These are phyloP conservation scores for Sebastes flavidus DNA, from an alignment of 2,797 vertebrate genomes.

Conservation along the genomic window DNA sequence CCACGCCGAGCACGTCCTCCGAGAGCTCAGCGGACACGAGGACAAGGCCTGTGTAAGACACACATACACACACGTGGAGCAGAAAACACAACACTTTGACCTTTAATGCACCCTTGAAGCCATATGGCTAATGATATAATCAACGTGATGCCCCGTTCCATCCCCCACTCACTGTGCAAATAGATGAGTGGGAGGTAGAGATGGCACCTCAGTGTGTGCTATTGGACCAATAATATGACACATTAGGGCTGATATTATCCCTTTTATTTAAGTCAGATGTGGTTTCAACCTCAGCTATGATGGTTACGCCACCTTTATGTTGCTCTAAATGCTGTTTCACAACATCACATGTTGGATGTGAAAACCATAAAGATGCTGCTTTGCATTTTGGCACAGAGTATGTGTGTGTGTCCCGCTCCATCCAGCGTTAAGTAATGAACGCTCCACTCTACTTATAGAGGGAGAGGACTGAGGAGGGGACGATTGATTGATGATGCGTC, in stretches of 20 bases:
- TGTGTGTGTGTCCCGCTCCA: not conserved
- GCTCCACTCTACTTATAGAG: not conserved
- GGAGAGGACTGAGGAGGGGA: not conserved
- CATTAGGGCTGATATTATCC: not conserved
- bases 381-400: not conserved
- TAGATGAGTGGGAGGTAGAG: not conserved
- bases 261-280: not conserved
- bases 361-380: not conserved
- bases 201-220: not conserved
- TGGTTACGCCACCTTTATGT: not conserved
- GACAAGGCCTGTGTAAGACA: slow-evolving; percentile 88
- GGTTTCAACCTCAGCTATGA: not conserved
- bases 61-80: slow-evolving; percentile 10
- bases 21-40: slow-evolving; percentile 87
- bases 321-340: not conserved
- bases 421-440: not conserved
- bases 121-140: slow-evolving; percentile 16
- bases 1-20: slow-evolving; percentile 90
- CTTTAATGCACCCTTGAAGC: slow-evolving; percentile 30
- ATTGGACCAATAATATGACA: not conserved
- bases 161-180: not conserved
- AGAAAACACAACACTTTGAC: slow-evolving; percentile 18
- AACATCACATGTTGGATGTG: not conserved
- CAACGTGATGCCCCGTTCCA: not conserved
- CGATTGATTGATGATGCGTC: not conserved